phyloP scores from a whole-genome alignment of 1,140 invertebrate genomes.

The Nebria ingens region DNA sequence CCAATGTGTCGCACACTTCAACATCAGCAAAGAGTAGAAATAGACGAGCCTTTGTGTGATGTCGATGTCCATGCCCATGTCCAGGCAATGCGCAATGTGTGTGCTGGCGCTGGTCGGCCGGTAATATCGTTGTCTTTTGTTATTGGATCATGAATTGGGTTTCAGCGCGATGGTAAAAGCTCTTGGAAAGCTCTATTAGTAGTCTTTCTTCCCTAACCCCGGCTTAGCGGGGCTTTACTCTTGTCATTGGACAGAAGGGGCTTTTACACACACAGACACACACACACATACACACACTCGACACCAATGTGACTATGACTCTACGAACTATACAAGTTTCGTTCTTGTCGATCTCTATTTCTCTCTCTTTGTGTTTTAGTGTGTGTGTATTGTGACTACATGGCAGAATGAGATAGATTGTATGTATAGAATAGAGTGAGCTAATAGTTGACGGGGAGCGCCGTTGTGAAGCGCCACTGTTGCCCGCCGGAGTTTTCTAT shows the following conservation, averaged over 20 bases:
- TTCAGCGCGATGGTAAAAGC: slow-evolving; percentile 34
- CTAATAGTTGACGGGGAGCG: not conserved
- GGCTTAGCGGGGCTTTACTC: slow-evolving; percentile 33
- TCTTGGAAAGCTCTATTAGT: slow-evolving; percentile 36
- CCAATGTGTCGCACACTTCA: too few relatives aligned
- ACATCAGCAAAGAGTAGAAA: too few relatives aligned
- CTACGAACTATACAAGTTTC: too few relatives aligned
- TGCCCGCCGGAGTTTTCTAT: not conserved
- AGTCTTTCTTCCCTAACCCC: slow-evolving; percentile 36
- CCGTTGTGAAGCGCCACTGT: not conserved
- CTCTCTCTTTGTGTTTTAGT: too few relatives aligned
- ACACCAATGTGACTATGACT: too few relatives aligned
- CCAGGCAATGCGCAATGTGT: too few relatives aligned
- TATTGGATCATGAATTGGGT: slow-evolving; percentile 39
- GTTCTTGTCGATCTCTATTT: too few relatives aligned
- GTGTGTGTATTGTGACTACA: not conserved
- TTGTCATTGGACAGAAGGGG: slow-evolving; percentile 23
- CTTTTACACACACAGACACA: slow-evolving; percentile 4
- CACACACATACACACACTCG: not conserved
- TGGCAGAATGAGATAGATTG: too few relatives aligned
- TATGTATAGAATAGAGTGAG: too few relatives aligned
- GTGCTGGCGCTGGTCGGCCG: slow-evolving; percentile 23
- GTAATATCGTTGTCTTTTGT: slow-evolving; percentile 39
- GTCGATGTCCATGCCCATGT: too few relatives aligned
- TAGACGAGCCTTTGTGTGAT: slow-evolving; percentile 29